Conservation (phyloP, 2,113 vertebrate species). For the Naja naja region DNA sequence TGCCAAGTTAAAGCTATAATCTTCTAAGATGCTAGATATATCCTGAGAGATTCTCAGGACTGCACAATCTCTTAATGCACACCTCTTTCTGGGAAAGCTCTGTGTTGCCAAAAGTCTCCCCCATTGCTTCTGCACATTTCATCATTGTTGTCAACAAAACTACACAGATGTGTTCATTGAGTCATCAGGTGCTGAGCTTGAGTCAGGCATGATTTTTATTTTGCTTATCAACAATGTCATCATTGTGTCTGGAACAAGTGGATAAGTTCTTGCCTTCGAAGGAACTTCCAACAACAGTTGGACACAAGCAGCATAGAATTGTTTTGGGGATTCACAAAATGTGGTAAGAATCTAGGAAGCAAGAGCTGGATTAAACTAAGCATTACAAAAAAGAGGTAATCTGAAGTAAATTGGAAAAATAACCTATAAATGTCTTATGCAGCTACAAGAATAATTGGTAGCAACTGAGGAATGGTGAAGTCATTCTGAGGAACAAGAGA, state of each 20-base stretch:
- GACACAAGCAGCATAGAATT: not conserved
- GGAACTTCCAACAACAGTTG: not conserved
- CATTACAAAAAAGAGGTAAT: not conserved
- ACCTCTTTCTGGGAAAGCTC: not conserved
- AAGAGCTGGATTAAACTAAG: not conserved
- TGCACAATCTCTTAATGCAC: not conserved
- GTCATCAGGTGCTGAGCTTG: not conserved
- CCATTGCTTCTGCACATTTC: not conserved
- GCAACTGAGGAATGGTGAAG: not conserved
- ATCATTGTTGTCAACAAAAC: not conserved
- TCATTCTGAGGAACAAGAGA: not conserved
- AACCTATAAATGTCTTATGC: not conserved
- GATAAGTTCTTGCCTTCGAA: not conserved
- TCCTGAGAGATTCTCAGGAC: not conserved
- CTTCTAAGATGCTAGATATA: not conserved
- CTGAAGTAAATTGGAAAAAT: not conserved
- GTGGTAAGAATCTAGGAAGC: not conserved
- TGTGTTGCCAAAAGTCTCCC: not conserved
- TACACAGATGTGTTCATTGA: not conserved
- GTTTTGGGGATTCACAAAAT: not conserved
- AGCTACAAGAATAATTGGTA: not conserved
- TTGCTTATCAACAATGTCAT: not conserved
- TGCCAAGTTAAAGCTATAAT: not conserved
- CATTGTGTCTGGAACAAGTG: not conserved
- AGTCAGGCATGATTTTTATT: not conserved